phyloP scores from a whole-genome alignment of 1,140 invertebrate genomes.

The Antheraea mylitta region DNA sequence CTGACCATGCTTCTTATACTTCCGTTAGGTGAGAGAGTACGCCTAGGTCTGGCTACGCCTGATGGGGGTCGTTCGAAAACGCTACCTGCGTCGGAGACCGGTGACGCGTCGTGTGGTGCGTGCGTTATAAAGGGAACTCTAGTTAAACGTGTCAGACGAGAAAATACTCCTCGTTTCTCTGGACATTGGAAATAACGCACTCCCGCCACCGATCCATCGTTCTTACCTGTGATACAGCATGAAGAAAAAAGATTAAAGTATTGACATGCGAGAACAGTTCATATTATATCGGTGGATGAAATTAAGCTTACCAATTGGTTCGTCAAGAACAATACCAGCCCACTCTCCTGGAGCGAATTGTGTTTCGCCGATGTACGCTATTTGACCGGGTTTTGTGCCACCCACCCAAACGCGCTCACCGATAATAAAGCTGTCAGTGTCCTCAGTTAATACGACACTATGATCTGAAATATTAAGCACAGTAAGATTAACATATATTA shows the following conservation, averaged over 20 bases:
- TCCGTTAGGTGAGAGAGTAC: constrained; percentile 71
- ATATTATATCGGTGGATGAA: neutral
- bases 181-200: constrained; percentile 96
- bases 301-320: constrained; percentile 86
- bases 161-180: constrained; percentile 95
- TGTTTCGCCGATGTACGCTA: constrained; percentile 99
- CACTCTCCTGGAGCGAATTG: constrained; percentile 97
- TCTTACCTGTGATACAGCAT: constrained; percentile 87
- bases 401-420: constrained; percentile 97
- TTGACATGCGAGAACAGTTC: neutral
- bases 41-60: constrained; percentile 56
- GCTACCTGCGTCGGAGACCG: constrained; percentile 65
- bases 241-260: neutral
- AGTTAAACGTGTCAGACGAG: constrained; percentile 92
- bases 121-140: constrained; percentile 81
- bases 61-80: constrained; percentile 66
- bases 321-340: constrained; percentile 97
- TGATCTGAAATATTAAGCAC: constrained; percentile 82
- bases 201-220: constrained; percentile 97
- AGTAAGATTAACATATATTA: neutral
- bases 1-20: constrained; percentile 74
- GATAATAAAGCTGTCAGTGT: constrained; percentile 97
- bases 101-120: constrained; percentile 68
- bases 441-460: constrained; percentile 90
- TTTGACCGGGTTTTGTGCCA: constrained; percentile 95